Evolutionary conservation across 2,888 invertebrate species (phyloP).

Genomic region (Biston stratarius): DNA sequence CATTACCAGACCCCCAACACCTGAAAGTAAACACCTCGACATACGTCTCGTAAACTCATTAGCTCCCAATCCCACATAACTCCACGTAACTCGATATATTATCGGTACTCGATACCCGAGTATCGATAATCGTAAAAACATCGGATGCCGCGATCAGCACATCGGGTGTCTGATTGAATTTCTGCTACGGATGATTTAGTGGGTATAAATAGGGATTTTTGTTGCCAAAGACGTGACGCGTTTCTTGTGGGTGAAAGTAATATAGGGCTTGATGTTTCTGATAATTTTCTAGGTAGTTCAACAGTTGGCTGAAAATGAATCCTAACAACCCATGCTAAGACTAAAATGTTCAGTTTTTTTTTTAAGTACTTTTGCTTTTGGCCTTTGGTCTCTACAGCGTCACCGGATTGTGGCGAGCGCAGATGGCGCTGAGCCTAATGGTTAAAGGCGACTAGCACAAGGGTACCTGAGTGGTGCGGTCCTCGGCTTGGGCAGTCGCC

Average conservation of each 20-base stretch:
- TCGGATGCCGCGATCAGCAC: conserved; percentile 45
- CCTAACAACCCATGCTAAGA: too few species aligned
- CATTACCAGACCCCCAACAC: conserved; percentile 2
- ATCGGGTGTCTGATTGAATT: conserved; percentile 71
- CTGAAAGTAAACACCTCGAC: conserved; percentile 14
- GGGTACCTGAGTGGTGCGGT: too few species aligned
- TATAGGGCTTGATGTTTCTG: background rate
- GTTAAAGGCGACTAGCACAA: too few species aligned
- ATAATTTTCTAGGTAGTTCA: background rate
- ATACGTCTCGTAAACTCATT: conserved; percentile 29
- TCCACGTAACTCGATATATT: conserved; percentile 33
- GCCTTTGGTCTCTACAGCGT: too few species aligned
- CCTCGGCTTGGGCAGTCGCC: too few species aligned
- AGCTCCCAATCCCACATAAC: conserved; percentile 35
- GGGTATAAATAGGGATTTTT: conserved; percentile 66
- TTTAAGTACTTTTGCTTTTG: too few species aligned
- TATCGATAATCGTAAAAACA: conserved; percentile 46
- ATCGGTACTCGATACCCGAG: conserved; percentile 40
- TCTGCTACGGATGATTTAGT: conserved; percentile 72
- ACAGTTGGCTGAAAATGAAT: too few species aligned
- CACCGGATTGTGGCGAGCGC: too few species aligned
- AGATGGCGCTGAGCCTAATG: too few species aligned
- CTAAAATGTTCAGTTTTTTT: too few species aligned
- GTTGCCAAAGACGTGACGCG: conserved; percentile 50
- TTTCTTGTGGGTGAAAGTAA: conserved; percentile 24